Conservation (phyloP, 2,888 invertebrate species). For the Sussaba pulchella region DNA sequence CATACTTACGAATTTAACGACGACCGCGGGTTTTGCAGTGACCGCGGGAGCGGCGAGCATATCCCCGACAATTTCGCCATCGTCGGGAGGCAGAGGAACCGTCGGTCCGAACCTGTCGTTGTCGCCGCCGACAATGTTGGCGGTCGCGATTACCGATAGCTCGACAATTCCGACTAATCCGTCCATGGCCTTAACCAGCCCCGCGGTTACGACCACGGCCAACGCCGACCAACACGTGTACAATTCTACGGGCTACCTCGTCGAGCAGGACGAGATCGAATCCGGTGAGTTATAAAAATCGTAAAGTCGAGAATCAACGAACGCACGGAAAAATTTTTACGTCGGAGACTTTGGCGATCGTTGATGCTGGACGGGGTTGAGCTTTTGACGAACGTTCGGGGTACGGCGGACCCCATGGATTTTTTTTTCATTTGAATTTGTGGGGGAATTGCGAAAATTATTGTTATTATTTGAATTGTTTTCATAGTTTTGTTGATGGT, state of each 20-base stretch:
- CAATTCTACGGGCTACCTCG: conserved; percentile 80
- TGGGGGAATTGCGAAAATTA: too few relatives aligned
- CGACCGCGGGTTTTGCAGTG: conserved; percentile 61
- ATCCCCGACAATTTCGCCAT: conserved; percentile 56
- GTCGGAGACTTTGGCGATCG: conserved; percentile 8
- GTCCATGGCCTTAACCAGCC: conserved; percentile 77
- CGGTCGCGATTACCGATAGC: conserved; percentile 78
- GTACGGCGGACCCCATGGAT: too few relatives aligned
- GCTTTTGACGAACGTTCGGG: too few relatives aligned
- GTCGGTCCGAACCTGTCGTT: conserved; percentile 72
- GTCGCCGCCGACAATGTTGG: conserved; percentile 74
- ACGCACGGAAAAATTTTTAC: conserved; percentile 8
- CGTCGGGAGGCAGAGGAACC: conserved; percentile 68
- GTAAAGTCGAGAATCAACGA: not conserved
- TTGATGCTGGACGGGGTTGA: not conserved
- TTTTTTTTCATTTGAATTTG: too few relatives aligned
- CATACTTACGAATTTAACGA: conserved; percentile 69
- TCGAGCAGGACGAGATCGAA: conserved; percentile 81
- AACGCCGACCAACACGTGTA: conserved; percentile 80
- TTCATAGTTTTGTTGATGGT: too few relatives aligned
- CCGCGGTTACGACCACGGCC: conserved; percentile 77
- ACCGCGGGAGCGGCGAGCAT: conserved; percentile 60
- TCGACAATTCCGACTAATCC: conserved; percentile 79
- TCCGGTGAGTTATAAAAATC: conserved; percentile 80
- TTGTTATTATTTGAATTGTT: too few relatives aligned